A percentile compares a stretch with the other conserved stretches of the same genome.
Conservation (phyloP, 2,797 vertebrate genomes). For the Pygocentrus nattereri region DNA sequence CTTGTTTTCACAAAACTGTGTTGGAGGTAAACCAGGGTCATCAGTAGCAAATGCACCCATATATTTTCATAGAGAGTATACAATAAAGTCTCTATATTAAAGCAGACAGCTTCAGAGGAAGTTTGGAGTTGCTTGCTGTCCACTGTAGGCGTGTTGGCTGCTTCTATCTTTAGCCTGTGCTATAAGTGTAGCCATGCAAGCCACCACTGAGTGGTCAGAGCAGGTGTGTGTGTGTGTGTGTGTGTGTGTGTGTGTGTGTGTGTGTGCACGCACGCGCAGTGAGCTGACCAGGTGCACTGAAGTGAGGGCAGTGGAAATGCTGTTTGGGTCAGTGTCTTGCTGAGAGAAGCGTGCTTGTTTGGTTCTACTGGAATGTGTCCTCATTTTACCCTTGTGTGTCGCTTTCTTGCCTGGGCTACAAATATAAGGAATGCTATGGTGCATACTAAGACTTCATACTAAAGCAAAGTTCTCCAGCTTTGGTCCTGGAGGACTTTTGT, state of each 20-base stretch:
- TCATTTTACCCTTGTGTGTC: not conserved
- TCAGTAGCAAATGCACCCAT: not conserved
- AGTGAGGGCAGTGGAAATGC: not conserved
- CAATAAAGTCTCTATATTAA: constrained; percentile 1
- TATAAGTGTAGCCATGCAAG: not conserved
- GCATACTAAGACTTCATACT: not conserved
- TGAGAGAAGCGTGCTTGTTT: not conserved
- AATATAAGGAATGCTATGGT: not conserved
- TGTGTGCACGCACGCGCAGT: too few relatives aligned
- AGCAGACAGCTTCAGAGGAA: not conserved
- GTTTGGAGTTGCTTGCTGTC: not conserved
- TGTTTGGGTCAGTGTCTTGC: constrained; percentile 18
- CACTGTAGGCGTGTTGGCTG: not conserved
- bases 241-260: not conserved
- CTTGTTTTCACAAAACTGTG: too few relatives aligned
- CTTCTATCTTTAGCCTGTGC: constrained; percentile 32
- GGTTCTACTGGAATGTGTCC: not conserved
- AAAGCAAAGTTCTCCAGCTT: not conserved
- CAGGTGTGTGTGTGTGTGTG: not conserved
- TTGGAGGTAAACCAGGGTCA: too few relatives aligned
- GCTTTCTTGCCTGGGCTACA: not conserved
- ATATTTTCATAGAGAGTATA: not conserved
- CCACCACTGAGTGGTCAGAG: not conserved
- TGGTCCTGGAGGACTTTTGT: not conserved
- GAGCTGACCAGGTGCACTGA: constrained; percentile 14